A percentile compares a stretch with the other conserved stretches of the same genome.
Evolutionary conservation across 2,113 vertebrate species (phyloP).

Genomic region (Trichechus manatus): DNA sequence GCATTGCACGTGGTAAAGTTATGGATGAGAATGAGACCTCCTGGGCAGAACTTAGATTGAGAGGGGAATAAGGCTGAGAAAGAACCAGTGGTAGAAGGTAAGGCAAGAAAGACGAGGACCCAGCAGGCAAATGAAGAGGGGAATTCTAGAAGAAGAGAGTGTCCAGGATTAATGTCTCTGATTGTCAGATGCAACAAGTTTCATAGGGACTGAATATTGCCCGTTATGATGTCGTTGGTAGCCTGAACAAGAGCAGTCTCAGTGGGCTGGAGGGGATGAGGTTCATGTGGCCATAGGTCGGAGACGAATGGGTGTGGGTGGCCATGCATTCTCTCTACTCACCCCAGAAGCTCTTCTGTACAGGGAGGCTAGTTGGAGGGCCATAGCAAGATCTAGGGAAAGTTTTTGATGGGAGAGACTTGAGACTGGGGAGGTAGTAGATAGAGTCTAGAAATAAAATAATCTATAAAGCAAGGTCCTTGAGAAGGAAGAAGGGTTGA

Average conservation of each 20-base stretch:
- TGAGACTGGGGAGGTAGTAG: background rate
- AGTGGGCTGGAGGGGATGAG: no score
- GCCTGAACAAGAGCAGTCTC: background rate
- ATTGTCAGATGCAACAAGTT: background rate
- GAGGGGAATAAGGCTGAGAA: background rate
- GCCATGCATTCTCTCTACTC: fast-evolving
- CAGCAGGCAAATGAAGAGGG: background rate
- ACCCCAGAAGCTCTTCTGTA: background rate
- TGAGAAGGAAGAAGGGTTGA: background rate
- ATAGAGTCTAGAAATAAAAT: background rate
- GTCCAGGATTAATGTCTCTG: background rate
- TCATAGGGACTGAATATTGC: background rate
- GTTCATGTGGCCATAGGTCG: background rate
- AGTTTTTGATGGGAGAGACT: background rate
- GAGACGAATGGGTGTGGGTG: no score
- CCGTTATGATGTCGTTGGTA: no score
- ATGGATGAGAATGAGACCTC: background rate
- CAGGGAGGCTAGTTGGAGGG: fast-evolving
- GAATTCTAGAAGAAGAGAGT: background rate
- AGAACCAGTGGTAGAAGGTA: background rate
- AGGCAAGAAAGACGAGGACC: background rate
- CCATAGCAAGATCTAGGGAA: background rate
- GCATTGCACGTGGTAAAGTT: background rate
- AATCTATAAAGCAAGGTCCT: background rate
- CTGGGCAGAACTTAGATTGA: background rate